phyloP scores from a whole-genome alignment of 2,888 invertebrate species.

The Chelonus formosanus region DNA sequence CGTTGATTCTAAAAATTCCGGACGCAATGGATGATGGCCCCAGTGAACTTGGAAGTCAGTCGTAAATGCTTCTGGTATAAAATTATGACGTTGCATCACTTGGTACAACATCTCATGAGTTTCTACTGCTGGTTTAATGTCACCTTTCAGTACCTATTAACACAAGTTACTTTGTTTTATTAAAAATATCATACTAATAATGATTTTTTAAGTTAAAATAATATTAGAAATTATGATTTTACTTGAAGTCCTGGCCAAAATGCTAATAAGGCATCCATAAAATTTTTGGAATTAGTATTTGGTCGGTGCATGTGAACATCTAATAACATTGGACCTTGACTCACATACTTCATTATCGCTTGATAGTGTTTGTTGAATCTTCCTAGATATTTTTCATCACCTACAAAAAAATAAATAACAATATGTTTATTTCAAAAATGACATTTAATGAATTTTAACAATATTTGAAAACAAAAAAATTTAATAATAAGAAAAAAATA shows the following conservation, averaged over 20 bases:
- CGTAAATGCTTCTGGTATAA: slow-evolving; percentile 98
- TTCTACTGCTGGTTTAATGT: slow-evolving; percentile 97
- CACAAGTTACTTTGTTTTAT: no score
- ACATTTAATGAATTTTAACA: neutral
- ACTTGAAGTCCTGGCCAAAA: slow-evolving; percentile 99
- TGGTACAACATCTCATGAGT: slow-evolving; percentile 99
- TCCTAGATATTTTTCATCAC: slow-evolving; percentile 91
- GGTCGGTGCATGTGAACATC: slow-evolving; percentile 98
- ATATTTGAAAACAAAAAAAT: neutral
- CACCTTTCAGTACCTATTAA: slow-evolving; percentile 79
- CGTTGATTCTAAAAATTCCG: slow-evolving; percentile 97
- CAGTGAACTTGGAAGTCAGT: slow-evolving; percentile 98
- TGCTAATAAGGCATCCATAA: slow-evolving; percentile 96
- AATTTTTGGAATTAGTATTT: slow-evolving; percentile 91
- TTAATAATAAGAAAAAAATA: neutral
- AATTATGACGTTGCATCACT: slow-evolving; percentile 96
- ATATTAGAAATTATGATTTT: slow-evolving; percentile 47
- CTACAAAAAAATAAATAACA: slow-evolving; percentile 39
- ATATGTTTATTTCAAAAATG: neutral
- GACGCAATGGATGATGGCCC: slow-evolving; percentile 96
- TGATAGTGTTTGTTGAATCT: slow-evolving; percentile 95
- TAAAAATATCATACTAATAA: no score
- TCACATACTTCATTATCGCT: slow-evolving; percentile 97
- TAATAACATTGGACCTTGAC: slow-evolving; percentile 91
- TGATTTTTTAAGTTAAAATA: neutral